Conservation (phyloP, 2,113 vertebrate species). For the Tauraco erythrolophus region DNA sequence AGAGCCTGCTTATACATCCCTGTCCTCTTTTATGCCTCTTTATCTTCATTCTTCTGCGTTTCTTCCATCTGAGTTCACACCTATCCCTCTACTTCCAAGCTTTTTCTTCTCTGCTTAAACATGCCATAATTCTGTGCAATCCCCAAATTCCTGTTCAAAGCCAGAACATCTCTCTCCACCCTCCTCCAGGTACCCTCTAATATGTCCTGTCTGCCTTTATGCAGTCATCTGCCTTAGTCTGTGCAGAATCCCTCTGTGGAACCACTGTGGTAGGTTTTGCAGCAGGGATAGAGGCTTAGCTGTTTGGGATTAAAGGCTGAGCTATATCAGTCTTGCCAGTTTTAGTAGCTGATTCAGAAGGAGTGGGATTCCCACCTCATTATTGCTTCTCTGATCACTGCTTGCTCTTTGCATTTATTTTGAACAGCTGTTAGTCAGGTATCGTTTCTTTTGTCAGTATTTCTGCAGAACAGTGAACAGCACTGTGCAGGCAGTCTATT, state of each 20-base stretch:
- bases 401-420: neutral
- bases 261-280: fast-evolving
- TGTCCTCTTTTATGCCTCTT: neutral
- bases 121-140: neutral
- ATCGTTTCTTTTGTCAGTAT: neutral
- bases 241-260: neutral
- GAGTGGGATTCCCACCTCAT: neutral
- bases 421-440: neutral
- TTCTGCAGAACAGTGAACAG: neutral
- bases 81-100: neutral
- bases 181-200: neutral
- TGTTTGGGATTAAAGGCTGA: neutral
- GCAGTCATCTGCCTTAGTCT: neutral
- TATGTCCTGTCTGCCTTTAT: neutral
- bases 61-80: neutral
- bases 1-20: neutral
- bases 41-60: neutral
- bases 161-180: neutral
- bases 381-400: neutral
- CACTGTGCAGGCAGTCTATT: fast-evolving
- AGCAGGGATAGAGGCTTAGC: neutral
- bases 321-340: neutral
- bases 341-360: neutral
- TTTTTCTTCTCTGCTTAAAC: neutral
- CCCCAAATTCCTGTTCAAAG: neutral